Evolutionary conservation across 2,888 invertebrate species (phyloP).

Genomic region (Vesta saturnalis): DNA sequence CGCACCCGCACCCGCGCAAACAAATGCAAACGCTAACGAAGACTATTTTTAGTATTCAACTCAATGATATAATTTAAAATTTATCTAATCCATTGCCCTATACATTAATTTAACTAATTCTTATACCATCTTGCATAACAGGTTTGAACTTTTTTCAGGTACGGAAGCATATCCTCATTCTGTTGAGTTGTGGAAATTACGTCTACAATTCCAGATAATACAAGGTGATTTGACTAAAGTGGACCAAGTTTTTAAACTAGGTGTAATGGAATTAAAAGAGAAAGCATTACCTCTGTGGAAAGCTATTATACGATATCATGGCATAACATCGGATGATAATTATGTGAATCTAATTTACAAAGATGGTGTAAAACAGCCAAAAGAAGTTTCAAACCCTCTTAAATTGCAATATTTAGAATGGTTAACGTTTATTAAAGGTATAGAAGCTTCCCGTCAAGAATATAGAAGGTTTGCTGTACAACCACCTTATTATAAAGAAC

Average conservation of each 20-base stretch:
- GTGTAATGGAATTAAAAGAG: conserved; percentile 56
- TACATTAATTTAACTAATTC: too few relatives aligned
- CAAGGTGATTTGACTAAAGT: conserved; percentile 60
- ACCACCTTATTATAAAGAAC: conserved; percentile 54
- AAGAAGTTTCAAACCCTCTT: conserved; percentile 64
- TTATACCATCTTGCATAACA: too few relatives aligned
- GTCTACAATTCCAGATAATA: conserved; percentile 62
- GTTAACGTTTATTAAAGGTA: conserved; percentile 60
- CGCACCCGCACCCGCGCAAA: too few relatives aligned
- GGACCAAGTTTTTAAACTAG: conserved; percentile 51
- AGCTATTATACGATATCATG: conserved; percentile 58
- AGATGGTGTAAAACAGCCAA: conserved; percentile 64
- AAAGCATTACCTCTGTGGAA: conserved; percentile 63
- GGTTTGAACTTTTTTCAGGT: too few relatives aligned
- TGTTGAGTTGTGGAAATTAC: conserved; percentile 65
- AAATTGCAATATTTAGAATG: conserved; percentile 72
- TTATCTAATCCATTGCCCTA: too few relatives aligned
- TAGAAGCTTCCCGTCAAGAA: conserved; percentile 69
- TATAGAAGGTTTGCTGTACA: conserved; percentile 67
- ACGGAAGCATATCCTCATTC: conserved; percentile 62
- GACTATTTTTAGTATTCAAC: too few relatives aligned
- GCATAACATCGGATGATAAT: conserved; percentile 54
- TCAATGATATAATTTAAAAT: too few relatives aligned
- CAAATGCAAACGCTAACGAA: too few relatives aligned
- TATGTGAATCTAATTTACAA: conserved; percentile 60